Base-by-base conservation (phyloP, 2,888 invertebrate genomes). In the Dendrolimus pini region DNA sequence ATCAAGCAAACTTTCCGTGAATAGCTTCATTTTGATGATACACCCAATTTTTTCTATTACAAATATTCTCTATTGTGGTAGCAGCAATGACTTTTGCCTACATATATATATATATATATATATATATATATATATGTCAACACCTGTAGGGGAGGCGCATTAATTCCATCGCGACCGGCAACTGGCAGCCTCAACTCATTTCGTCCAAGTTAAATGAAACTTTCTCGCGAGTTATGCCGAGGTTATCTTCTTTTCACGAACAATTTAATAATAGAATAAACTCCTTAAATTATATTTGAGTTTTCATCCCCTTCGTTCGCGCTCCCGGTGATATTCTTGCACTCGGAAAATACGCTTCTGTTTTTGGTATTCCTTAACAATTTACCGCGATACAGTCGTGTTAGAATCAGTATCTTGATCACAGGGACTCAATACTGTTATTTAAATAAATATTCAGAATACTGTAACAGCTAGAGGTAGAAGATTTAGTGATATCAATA, bases 231-330 rank as follows among this genome's bases (percentile, higher is more conserved):
- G 71, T 70, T 72, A 71, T 71, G 68, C 68, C 68, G 74, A 69
- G 82, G 85, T 80, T 85, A 85, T 86, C 86, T 79, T 75, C 75
- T 75, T 77, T 85, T 85, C 81, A 85, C 86, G 83, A 85, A 83
- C 85, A 86, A 87, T 87, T 87, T 85, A 86, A 86, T 87, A 85
- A 87, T 82, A 80, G 77, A 82, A 82, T 82, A 82, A 82, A 82
- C 77, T 76, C 74, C 65, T 71, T 77, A 76, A 82, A 79, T 82
- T 82, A 80, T 81, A 78, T 80, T 80, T 75, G 76, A 78, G 72
- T 75, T 82, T 77, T 79, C 77, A 72, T 74, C 75, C 72, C 68
- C 71, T 71, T 71, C 66, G 64, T 47, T 47, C 47, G 9, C 47
- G 47, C 47, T 47, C 12, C 47, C 12, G 47, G 12, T 54, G 41